Evolutionary conservation across 2,888 invertebrate species (phyloP).

Genomic region (Phaonia tiefii): DNA sequence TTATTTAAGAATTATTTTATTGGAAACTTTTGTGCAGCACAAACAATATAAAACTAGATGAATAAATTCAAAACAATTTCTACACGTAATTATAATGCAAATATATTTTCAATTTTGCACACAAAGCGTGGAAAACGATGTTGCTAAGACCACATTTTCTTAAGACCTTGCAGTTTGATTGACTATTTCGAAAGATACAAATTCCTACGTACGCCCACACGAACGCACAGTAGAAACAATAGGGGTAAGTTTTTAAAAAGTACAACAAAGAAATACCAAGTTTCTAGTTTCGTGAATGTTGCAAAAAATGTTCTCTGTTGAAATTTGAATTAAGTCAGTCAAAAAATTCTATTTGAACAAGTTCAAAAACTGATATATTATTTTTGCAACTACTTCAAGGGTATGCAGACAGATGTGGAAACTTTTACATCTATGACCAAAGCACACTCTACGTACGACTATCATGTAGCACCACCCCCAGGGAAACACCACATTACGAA

Average conservation of each 20-base stretch:
- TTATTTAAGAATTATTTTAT: conserved; percentile 41
- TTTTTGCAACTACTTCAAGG: too few relatives aligned
- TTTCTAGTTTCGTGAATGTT: background rate
- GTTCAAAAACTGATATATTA: background rate
- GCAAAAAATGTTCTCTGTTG: too few relatives aligned
- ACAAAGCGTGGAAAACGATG: conserved; percentile 1
- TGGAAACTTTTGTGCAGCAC: conserved; percentile 41
- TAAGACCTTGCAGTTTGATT: conserved; percentile 8
- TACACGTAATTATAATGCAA: too few relatives aligned
- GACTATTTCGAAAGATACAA: conserved; percentile 18
- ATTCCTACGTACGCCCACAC: background rate
- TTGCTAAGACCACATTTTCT: background rate
- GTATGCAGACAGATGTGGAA: too few relatives aligned
- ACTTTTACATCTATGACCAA: too few relatives aligned
- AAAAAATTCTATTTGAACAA: too few relatives aligned
- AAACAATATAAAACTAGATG: conserved; percentile 38
- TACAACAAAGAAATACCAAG: background rate
- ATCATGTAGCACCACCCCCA: too few relatives aligned
- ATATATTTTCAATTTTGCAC: background rate
- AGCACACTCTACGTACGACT: too few relatives aligned
- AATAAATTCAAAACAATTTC: conserved; percentile 29
- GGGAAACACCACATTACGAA: too few relatives aligned
- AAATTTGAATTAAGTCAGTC: too few relatives aligned
- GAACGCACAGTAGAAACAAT: background rate
- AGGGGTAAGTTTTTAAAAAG: too few relatives aligned